Evolutionary conservation across 1,140 invertebrate species (phyloP).

Genomic region (Planococcus citri): DNA sequence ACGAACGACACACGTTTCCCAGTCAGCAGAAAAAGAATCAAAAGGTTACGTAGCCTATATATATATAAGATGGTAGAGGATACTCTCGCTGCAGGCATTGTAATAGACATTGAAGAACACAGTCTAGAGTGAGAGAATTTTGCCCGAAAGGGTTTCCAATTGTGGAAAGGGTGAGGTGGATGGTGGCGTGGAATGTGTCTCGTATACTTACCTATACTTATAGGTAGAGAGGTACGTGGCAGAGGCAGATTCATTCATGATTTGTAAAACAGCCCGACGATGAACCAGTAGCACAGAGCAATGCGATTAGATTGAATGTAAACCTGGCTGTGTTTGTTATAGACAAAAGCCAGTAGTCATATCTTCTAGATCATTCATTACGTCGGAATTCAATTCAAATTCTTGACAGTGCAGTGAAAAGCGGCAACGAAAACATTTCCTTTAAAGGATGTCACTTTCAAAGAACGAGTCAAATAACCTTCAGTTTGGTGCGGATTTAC

Average conservation of each 20-base stretch:
- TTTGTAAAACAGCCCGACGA: background rate
- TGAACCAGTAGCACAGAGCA: background rate
- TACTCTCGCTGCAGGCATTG: too few relatives aligned
- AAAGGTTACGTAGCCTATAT: too few relatives aligned
- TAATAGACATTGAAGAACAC: too few relatives aligned
- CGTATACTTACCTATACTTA: too few relatives aligned
- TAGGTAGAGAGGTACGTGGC: too few relatives aligned
- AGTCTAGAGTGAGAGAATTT: too few relatives aligned
- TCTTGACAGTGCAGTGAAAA: conserved; percentile 3
- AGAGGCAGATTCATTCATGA: background rate
- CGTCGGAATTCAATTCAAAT: conserved; percentile 17
- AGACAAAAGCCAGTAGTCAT: conserved; percentile 16
- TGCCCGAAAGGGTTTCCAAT: too few relatives aligned
- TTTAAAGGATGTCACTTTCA: conserved; percentile 10
- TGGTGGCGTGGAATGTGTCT: too few relatives aligned
- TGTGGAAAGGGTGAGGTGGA: too few relatives aligned
- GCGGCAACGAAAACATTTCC: conserved; percentile 17
- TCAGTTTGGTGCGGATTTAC: conserved; percentile 11
- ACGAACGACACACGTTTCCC: too few relatives aligned
- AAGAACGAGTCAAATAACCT: conserved; percentile 18
- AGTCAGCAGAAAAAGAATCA: too few relatives aligned
- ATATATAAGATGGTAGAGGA: too few relatives aligned
- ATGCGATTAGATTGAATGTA: conserved; percentile 2
- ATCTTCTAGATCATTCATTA: conserved; percentile 13
- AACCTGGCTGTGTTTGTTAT: background rate